A percentile compares a stretch with the other conserved stretches of the same genome.
These are phyloP conservation scores for Falco novaeseelandiae DNA, from an alignment of 2,797 vertebrate species.

Conservation along the genomic window DNA sequence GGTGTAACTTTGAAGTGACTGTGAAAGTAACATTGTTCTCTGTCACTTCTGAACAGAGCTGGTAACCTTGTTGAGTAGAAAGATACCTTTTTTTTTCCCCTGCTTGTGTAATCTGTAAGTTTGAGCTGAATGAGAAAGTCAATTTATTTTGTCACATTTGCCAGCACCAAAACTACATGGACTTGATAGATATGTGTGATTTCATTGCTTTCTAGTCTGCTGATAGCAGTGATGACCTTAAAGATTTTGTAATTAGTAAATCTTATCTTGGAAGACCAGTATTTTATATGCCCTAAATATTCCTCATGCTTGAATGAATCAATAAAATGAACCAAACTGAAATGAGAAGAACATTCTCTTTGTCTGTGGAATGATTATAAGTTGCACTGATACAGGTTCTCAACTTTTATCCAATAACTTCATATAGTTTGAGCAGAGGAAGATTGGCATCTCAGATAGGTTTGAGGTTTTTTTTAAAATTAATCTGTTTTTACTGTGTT, in stretches of 20 bases:
- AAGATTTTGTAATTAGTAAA: neutral
- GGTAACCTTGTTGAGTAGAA: neutral
- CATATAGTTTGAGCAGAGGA: neutral
- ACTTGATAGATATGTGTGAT: neutral
- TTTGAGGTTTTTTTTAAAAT: neutral
- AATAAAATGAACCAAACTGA: neutral
- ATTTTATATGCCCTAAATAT: neutral
- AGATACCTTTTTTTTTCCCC: neutral
- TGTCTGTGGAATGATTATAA: neutral
- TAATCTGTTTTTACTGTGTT: neutral
- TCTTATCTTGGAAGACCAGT: neutral
- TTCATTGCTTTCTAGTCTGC: neutral
- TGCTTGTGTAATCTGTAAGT: neutral
- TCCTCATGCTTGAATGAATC: neutral
- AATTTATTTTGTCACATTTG: neutral
- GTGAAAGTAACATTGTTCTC: neutral
- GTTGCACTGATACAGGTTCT: neutral
- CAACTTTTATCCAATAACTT: neutral
- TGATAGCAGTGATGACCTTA: neutral
- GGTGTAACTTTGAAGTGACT: neutral
- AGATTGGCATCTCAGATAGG: neutral
- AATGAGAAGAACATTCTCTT: rapidly evolving
- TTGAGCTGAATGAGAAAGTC: neutral
- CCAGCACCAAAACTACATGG: neutral
- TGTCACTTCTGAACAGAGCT: neutral